Conservation (phyloP, 2,113 vertebrate genomes). For the Scolopax mira region DNA sequence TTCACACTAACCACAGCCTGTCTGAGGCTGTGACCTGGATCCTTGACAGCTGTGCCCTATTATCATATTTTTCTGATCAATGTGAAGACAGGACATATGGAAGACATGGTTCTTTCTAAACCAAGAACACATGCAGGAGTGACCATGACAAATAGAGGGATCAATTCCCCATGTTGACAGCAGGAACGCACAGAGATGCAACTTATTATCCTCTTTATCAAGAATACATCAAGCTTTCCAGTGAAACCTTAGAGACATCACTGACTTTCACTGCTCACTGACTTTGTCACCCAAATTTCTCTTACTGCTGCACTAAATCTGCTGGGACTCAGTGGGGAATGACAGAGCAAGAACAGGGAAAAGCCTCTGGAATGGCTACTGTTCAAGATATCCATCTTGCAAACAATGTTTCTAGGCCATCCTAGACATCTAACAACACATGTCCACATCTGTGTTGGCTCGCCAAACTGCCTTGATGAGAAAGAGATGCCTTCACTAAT, state of each 20-base stretch:
- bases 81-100: neutral
- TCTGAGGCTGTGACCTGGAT: neutral
- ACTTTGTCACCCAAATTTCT: neutral
- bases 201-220: neutral
- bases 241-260: neutral
- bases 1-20: neutral
- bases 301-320: neutral
- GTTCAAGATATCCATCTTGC: neutral
- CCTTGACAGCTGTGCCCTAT: neutral
- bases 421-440: neutral
- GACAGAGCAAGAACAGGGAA: neutral
- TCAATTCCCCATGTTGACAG: neutral
- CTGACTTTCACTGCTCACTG: neutral
- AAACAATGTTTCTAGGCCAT: neutral
- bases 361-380: neutral
- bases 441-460: neutral
- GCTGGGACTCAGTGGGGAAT: neutral
- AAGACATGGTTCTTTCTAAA: neutral
- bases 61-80: neutral
- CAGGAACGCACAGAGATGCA: neutral
- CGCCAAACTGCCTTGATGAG: neutral
- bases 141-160: neutral
- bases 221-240: neutral
- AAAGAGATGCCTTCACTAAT: constrained; percentile 6
- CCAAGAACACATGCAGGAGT: neutral